Percentiles rank a stretch among this genome's conserved stretches.
Conservation (phyloP, 2,797 vertebrate genomes). For the Gadopsis marmoratus region DNA sequence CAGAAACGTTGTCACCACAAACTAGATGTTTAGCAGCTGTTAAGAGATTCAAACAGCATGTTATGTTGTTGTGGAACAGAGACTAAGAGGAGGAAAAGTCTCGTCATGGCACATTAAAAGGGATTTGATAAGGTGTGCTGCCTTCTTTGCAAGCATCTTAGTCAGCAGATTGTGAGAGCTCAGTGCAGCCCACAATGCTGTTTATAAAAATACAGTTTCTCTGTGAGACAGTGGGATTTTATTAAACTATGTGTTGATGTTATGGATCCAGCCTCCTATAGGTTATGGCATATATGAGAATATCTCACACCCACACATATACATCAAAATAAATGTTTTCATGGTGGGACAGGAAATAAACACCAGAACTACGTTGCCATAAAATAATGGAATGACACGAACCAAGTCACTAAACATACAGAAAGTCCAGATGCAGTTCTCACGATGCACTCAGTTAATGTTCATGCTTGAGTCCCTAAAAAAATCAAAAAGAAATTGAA, state of each 20-base stretch:
- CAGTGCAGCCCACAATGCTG: neutral
- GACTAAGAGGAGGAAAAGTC: conserved; percentile 23
- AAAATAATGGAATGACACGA: neutral
- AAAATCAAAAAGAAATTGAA: neutral
- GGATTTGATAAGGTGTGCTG: conserved; percentile 42
- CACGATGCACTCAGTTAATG: neutral
- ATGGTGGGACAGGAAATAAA: conserved; percentile 29
- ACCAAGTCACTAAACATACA: conserved; percentile 14
- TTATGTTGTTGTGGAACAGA: conserved; percentile 20
- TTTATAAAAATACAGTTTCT: conserved; percentile 32
- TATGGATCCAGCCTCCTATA: conserved; percentile 35
- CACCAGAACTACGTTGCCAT: conserved; percentile 5
- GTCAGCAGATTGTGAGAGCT: conserved; percentile 55
- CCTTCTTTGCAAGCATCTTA: conserved; percentile 23
- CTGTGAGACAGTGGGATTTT: conserved; percentile 36
- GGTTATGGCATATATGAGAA: conserved; percentile 38
- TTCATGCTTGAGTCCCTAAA: neutral
- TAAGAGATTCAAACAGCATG: conserved; percentile 16
- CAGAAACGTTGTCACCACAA: conserved; percentile 9
- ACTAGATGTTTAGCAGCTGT: conserved; percentile 43
- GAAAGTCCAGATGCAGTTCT: conserved; percentile 3
- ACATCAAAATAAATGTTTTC: conserved; percentile 35
- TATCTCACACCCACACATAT: conserved; percentile 27
- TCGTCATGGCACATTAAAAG: conserved; percentile 20
- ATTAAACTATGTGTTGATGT: conserved; percentile 15